Evolutionary conservation across 1,140 invertebrate genomes (phyloP), one percentile per base, ranked within the genome.

Genomic region (Amyelois transitella): DNA sequence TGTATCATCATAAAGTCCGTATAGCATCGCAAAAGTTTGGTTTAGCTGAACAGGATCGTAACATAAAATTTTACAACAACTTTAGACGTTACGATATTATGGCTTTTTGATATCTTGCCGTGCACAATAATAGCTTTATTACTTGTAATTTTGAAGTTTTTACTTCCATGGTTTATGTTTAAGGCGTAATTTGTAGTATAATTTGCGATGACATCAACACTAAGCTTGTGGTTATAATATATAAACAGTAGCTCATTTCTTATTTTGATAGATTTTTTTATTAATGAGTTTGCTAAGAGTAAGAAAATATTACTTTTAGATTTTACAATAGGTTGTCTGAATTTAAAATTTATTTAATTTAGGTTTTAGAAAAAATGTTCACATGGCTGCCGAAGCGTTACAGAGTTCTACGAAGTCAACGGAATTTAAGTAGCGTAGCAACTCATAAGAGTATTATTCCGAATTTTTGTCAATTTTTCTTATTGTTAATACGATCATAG

Each of bases 1-100:
- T 61, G 60, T 48, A 62, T 49, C 62, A 61, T 56, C 64, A 67
- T 69, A 75, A 73, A 78, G 53, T 70, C 53, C 64, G 64, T 78
- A 72, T 70, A 64, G 65, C 62, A 62, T 60, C 65, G 66, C 64
- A 66, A 74, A 74, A 73, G 67, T 70, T 79, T 69, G 67, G 64
- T 74, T 75, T 65, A 61, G 63, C 60, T 62, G 72, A 81, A 75
- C 65, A 73, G 56, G 60, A 66, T 71, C 75, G 75, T 72, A 73
- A 72, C 75, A 75, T 81, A 77, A 81, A 76, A 81, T 81, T 79
- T 81, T 77, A 79, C 73, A 81, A 72, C 74, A 78, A 81, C 67
- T 78, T 77, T 67, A 75, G 76, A 77, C 78, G 70, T 72, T 67
- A 67, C 53, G 55, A 64, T 66, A 74, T 77, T 78, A 81, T 70